phyloP scores from a whole-genome alignment of 2,113 vertebrate species.

The Aplodontia rufa region DNA sequence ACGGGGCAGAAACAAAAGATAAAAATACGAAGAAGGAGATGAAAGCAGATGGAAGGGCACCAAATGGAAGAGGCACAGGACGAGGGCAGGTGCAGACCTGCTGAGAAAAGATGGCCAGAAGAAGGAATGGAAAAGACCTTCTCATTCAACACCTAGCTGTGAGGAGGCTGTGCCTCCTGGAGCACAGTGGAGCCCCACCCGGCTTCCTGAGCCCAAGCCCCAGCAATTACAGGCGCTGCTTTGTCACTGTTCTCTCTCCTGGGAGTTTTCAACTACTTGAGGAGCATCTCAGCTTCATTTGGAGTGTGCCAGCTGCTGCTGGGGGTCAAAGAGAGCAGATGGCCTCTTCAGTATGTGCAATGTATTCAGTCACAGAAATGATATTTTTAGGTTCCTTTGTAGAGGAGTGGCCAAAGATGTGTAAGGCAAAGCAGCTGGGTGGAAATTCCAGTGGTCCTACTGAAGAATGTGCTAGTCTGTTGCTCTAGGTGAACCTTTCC shows the following conservation, averaged over 20 bases:
- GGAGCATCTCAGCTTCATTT: neutral
- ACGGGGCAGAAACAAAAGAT: neutral
- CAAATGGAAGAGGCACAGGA: neutral
- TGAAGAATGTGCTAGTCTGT: neutral
- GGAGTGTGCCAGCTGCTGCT: neutral
- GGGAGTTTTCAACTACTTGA: neutral
- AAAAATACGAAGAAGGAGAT: neutral
- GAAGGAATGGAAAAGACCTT: neutral
- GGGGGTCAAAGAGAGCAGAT: neutral
- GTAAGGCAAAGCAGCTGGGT: neutral
- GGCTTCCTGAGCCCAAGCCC: too few species aligned
- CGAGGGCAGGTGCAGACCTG: neutral
- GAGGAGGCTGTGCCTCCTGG: neutral
- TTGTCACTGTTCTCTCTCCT: neutral
- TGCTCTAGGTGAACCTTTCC: neutral
- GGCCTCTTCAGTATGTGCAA: neutral
- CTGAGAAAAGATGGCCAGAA: neutral
- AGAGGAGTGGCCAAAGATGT: neutral
- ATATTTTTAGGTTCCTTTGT: neutral
- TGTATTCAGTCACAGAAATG: neutral
- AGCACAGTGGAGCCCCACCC: neutral
- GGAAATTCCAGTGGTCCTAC: neutral
- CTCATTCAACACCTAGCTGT: neutral
- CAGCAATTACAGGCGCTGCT: neutral
- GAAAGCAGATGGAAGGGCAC: neutral